Conservation (phyloP, 2,888 invertebrate genomes). For the Erannis defoliaria region DNA sequence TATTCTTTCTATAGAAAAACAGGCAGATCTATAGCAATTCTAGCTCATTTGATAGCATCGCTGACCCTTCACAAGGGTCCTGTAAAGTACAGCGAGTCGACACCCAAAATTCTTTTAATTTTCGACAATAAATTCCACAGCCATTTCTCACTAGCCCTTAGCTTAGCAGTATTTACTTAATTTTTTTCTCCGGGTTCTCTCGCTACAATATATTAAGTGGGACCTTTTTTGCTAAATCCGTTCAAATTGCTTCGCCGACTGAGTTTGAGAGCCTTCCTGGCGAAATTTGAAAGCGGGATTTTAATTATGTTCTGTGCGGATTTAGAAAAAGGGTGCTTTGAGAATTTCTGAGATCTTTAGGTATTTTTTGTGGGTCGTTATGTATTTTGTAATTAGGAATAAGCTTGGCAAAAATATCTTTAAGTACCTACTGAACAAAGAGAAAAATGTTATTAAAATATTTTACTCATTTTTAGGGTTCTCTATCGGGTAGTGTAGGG, state of each 20-base stretch:
- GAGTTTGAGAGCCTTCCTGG: slow-evolving; percentile 53
- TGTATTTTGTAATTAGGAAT: slow-evolving; percentile 12
- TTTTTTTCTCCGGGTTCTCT: slow-evolving; percentile 53
- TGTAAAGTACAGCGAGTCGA: slow-evolving; percentile 9
- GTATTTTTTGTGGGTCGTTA: slow-evolving; percentile 27
- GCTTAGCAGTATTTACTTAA: slow-evolving; percentile 62
- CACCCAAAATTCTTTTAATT: slow-evolving; percentile 44
- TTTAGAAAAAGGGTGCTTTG: slow-evolving; percentile 53
- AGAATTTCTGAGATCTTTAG: slow-evolving; percentile 29
- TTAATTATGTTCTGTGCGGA: slow-evolving; percentile 57
- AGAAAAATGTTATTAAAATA: too few species aligned
- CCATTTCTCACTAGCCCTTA: slow-evolving; percentile 62
- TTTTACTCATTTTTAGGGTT: too few species aligned
- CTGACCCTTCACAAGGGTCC: slow-evolving; percentile 15
- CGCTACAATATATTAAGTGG: slow-evolving; percentile 69
- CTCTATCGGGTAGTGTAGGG: too few species aligned
- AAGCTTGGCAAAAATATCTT: slow-evolving; percentile 1
- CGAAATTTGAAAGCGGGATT: slow-evolving; percentile 56
- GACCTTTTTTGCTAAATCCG: slow-evolving; percentile 68
- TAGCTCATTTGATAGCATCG: background rate
- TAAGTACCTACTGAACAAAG: too few species aligned
- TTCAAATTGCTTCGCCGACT: slow-evolving; percentile 65
- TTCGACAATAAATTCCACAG: slow-evolving; percentile 62
- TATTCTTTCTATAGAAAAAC: too few species aligned
- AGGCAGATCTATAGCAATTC: background rate